phyloP scores from a whole-genome alignment of 2,797 vertebrate species.

The Poeciliopsis infans region DNA sequence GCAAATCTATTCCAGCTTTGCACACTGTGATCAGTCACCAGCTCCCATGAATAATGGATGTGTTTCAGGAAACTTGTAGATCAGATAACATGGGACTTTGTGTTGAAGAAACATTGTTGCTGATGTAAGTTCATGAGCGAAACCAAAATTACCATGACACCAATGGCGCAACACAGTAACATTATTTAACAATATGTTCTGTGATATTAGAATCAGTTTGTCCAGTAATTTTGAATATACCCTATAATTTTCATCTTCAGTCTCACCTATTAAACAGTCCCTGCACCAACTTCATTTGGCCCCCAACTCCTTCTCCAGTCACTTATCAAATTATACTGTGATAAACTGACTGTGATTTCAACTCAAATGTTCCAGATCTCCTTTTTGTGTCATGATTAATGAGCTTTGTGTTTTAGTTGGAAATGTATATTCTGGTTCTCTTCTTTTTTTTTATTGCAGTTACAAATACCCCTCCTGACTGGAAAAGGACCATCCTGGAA shows the following conservation, averaged over 20 bases:
- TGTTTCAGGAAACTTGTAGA: constrained; percentile 38
- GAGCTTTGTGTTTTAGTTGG: not conserved
- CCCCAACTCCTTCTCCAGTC: not conserved
- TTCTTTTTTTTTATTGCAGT: not conserved
- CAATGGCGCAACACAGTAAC: not conserved
- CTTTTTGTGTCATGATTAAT: not conserved
- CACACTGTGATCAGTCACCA: constrained; percentile 11
- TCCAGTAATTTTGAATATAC: not conserved
- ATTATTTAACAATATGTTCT: not conserved
- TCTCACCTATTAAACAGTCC: not conserved
- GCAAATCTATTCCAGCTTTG: constrained; percentile 21
- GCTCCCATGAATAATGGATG: constrained; percentile 58
- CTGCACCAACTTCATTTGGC: not conserved
- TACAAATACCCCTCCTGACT: not conserved
- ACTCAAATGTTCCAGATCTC: not conserved
- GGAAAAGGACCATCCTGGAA: not conserved
- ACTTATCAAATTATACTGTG: not conserved
- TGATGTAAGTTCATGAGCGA: constrained; percentile 25
- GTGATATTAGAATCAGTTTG: not conserved
- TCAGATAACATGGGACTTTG: constrained; percentile 44
- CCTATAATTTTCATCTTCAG: not conserved
- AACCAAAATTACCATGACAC: constrained; percentile 8
- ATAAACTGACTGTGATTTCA: not conserved
- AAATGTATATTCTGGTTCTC: not conserved
- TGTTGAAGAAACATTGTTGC: constrained; percentile 13